phyloP scores from a whole-genome alignment of 2,888 invertebrate genomes.

The Meiosimyza decipiens region DNA sequence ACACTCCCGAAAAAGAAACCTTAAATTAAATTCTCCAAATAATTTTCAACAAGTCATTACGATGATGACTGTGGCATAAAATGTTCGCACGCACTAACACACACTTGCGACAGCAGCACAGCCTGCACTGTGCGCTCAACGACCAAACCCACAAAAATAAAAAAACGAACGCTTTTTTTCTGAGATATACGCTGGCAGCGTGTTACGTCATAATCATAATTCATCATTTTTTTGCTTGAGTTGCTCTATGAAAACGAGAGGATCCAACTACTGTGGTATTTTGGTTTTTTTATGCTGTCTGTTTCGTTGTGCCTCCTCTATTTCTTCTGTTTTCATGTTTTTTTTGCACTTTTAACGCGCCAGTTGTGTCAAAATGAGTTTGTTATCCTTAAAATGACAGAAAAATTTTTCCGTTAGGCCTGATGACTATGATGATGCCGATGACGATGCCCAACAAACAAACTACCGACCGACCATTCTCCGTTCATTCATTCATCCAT shows the following conservation, averaged over 20 bases:
- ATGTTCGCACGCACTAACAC: neutral
- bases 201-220: slow-evolving; percentile 59
- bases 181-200: neutral
- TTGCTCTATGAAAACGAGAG: neutral
- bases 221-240: slow-evolving; percentile 49
- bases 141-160: neutral
- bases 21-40: slow-evolving; percentile 5
- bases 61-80: neutral
- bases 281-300: too few relatives aligned
- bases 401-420: slow-evolving; percentile 23
- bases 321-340: slow-evolving; percentile 38
- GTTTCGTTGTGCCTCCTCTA: slow-evolving; percentile 24
- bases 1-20: neutral
- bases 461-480: too few relatives aligned
- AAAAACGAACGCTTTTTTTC: too few relatives aligned
- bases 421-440: slow-evolving; percentile 11
- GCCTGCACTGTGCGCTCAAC: slow-evolving; percentile 13
- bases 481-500: too few relatives aligned
- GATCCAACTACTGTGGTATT: slow-evolving; percentile 3
- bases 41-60: slow-evolving; percentile 24
- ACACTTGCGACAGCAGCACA: neutral
- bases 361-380: slow-evolving; percentile 62
- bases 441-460: neutral
- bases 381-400: slow-evolving; percentile 59
- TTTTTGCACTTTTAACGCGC: slow-evolving; percentile 54